Evolutionary conservation across 2,797 vertebrate genomes (phyloP).

Genomic region (Eleutherodactylus coqui): DNA sequence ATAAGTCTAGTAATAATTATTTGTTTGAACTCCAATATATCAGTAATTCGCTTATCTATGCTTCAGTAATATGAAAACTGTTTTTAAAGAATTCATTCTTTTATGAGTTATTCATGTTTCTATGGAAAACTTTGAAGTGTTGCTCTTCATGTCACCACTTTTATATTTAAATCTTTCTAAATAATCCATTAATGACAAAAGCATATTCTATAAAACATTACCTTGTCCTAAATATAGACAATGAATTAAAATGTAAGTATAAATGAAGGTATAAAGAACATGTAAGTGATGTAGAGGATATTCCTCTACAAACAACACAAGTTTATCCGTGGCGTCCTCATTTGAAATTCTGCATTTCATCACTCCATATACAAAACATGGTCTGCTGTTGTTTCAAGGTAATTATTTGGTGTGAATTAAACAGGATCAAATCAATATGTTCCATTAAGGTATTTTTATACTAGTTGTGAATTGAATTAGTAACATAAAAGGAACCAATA

Average conservation of each 20-base stretch:
- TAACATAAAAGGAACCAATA: slow-evolving; percentile 5
- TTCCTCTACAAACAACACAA: slow-evolving; percentile 2
- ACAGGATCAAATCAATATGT: slow-evolving; percentile 11
- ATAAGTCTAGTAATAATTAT: neutral
- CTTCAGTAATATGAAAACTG: neutral
- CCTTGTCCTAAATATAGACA: slow-evolving; percentile 13
- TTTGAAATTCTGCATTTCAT: slow-evolving; percentile 36
- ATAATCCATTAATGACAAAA: slow-evolving; percentile 19
- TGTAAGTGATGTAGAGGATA: slow-evolving; percentile 11
- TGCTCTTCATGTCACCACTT: slow-evolving; percentile 17
- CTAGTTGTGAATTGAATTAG: slow-evolving; percentile 1
- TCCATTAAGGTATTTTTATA: slow-evolving; percentile 27
- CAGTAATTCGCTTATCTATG: neutral
- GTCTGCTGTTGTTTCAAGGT: neutral
- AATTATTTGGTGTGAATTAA: slow-evolving; percentile 50
- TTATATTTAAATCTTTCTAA: slow-evolving; percentile 35
- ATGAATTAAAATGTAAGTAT: slow-evolving; percentile 12
- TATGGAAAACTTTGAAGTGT: neutral
- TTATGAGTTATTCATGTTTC: slow-evolving; percentile 23
- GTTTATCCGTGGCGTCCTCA: slow-evolving; percentile 16
- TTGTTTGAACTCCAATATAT: neutral
- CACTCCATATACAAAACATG: slow-evolving; percentile 1
- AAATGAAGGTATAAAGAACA: slow-evolving; percentile 23
- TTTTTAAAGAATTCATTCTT: neutral
- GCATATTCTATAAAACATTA: neutral